These are phyloP conservation scores for Caenorhabditis parvicauda DNA, from an alignment of 2,888 invertebrate species.

Conservation along the genomic window DNA sequence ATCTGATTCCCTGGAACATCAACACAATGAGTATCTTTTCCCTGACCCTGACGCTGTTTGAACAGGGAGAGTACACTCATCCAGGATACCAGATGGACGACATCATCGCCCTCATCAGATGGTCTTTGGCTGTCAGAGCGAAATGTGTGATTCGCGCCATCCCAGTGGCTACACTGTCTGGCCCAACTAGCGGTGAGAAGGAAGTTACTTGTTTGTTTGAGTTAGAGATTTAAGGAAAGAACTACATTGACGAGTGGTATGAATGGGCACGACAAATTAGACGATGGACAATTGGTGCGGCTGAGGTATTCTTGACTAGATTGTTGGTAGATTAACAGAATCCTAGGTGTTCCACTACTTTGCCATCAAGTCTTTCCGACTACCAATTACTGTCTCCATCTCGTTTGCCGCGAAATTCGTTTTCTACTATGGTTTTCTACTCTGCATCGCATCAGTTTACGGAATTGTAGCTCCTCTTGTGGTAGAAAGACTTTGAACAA, in stretches of 20 bases:
- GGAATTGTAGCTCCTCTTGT: slow-evolving; percentile 48
- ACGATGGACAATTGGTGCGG: slow-evolving; percentile 58
- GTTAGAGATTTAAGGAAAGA: slow-evolving; percentile 13
- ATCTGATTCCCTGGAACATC: slow-evolving; percentile 56
- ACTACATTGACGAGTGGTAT: slow-evolving; percentile 50
- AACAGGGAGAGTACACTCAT: slow-evolving; percentile 52
- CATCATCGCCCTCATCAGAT: slow-evolving; percentile 53
- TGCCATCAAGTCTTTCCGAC: slow-evolving; percentile 49
- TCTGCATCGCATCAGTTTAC: slow-evolving; percentile 54
- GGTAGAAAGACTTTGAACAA: slow-evolving; percentile 18
- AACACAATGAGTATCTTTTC: slow-evolving; percentile 58
- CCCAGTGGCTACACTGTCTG: slow-evolving; percentile 52
- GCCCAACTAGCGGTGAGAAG: slow-evolving; percentile 43
- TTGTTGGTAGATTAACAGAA: not conserved
- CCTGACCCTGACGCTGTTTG: slow-evolving; percentile 44
- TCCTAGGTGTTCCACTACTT: slow-evolving; percentile 54
- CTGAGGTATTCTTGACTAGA: slow-evolving; percentile 31
- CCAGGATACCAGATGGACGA: slow-evolving; percentile 56
- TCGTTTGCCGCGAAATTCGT: slow-evolving; percentile 50
- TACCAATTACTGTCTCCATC: slow-evolving; percentile 43
- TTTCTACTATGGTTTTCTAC: slow-evolving; percentile 54
- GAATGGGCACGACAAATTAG: slow-evolving; percentile 57
- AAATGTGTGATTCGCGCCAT: slow-evolving; percentile 50
- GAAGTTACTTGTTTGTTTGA: not conserved
- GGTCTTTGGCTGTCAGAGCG: slow-evolving; percentile 50